phyloP scores from a whole-genome alignment of 2,888 invertebrate species.

The Chaetogeoica ovagalla region DNA sequence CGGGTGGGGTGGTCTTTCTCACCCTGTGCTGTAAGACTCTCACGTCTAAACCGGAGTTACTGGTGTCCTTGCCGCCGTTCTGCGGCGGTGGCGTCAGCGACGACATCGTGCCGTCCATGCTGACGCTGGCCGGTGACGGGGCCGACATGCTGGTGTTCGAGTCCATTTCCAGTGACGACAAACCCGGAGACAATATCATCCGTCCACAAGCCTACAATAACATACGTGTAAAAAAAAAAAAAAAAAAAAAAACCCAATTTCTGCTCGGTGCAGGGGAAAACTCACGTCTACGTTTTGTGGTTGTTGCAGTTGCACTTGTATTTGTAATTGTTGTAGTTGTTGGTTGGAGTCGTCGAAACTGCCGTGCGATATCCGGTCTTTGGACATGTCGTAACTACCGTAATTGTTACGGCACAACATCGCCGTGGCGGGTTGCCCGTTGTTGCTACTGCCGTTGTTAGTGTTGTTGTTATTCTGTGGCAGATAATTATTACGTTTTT shows the following conservation, averaged over 20 bases:
- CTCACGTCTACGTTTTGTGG: slow-evolving; percentile 57
- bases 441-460: slow-evolving; percentile 72
- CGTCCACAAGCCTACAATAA: slow-evolving; percentile 46
- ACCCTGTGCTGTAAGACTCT: slow-evolving; percentile 84
- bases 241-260: too few relatives aligned
- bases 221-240: neutral
- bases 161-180: slow-evolving; percentile 65
- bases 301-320: slow-evolving; percentile 73
- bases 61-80: slow-evolving; percentile 47
- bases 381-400: slow-evolving; percentile 58
- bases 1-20: slow-evolving; percentile 62
- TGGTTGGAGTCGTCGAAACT: slow-evolving; percentile 64
- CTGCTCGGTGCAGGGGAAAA: too few relatives aligned
- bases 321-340: slow-evolving; percentile 69
- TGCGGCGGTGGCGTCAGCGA: slow-evolving; percentile 56
- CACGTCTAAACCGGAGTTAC: slow-evolving; percentile 60
- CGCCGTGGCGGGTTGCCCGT: slow-evolving; percentile 23
- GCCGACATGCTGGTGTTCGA: slow-evolving; percentile 75
- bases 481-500: slow-evolving; percentile 58
- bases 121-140: slow-evolving; percentile 76
- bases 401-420: slow-evolving; percentile 53
- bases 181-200: slow-evolving; percentile 58
- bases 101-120: slow-evolving; percentile 65
- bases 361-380: slow-evolving; percentile 62
- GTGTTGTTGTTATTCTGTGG: slow-evolving; percentile 71